Conservation (phyloP, 2,797 vertebrate genomes). For the Lerista edwardsae region DNA sequence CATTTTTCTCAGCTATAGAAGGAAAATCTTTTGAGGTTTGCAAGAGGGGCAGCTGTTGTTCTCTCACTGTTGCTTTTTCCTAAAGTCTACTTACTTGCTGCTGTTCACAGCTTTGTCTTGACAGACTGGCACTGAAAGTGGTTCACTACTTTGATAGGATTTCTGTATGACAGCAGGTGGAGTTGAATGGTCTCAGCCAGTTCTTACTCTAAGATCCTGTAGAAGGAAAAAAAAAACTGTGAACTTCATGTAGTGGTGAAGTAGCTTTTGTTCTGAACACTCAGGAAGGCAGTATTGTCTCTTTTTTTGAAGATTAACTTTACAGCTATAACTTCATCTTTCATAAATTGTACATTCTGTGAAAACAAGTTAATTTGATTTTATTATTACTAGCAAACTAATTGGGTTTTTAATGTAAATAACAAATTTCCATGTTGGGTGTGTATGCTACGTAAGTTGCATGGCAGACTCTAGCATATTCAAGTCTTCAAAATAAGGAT, state of each 20-base stretch:
- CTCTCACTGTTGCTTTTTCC: neutral
- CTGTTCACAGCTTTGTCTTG: neutral
- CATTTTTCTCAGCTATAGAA: neutral
- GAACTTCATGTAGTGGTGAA: neutral
- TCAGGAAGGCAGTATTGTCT: conserved; percentile 6
- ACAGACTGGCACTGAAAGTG: neutral
- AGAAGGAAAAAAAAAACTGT: neutral
- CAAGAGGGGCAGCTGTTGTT: neutral
- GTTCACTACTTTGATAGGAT: conserved; percentile 11
- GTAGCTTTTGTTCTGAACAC: neutral
- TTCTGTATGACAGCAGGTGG: conserved; percentile 21
- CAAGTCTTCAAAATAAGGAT: neutral
- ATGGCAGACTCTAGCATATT: neutral
- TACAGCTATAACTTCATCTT: conserved; percentile 6
- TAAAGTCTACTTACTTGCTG: neutral
- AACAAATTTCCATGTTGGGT: neutral
- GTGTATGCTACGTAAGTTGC: neutral
- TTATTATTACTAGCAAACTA: neutral
- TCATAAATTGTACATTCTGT: neutral
- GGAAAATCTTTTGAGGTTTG: neutral
- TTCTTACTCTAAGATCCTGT: neutral
- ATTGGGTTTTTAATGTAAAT: neutral
- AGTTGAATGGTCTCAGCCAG: neutral
- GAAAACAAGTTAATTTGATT: neutral
- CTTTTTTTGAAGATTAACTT: conserved; percentile 27